Percentiles rank a stretch among this genome's conserved stretches.
Conservation (phyloP, 2,888 invertebrate genomes). For the Capitulum mitella region DNA sequence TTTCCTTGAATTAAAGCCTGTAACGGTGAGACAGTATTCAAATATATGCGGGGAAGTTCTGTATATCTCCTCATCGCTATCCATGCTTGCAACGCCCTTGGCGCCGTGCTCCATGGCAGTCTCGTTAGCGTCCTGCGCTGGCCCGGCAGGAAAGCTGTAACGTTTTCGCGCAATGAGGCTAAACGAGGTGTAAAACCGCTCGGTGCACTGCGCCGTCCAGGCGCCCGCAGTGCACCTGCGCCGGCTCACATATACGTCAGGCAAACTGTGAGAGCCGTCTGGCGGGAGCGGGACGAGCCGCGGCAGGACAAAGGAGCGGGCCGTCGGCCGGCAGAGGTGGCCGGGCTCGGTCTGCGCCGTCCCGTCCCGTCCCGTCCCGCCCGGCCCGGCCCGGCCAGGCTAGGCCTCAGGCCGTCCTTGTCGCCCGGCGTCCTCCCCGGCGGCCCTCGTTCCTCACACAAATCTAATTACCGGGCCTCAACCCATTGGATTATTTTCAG, state of each 20-base stretch:
- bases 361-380: neutral
- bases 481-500: neutral
- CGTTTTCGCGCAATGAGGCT: neutral
- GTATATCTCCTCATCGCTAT: neutral
- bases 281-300: neutral
- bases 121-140: neutral
- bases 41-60: neutral
- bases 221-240: neutral
- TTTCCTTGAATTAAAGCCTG: neutral
- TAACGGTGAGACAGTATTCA: neutral
- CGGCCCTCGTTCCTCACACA: constrained; percentile 1
- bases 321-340: neutral
- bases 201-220: neutral
- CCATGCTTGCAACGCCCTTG: neutral
- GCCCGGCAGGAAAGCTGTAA: neutral
- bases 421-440: too few relatives aligned
- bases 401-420: too few relatives aligned
- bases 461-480: neutral
- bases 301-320: neutral
- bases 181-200: neutral
- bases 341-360: too few relatives aligned
- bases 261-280: neutral
- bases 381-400: neutral
- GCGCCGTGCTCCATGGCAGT: neutral
- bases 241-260: neutral